Base-by-base conservation (phyloP, 2,797 vertebrate species). In the Neopelma chrysocephalum region DNA sequence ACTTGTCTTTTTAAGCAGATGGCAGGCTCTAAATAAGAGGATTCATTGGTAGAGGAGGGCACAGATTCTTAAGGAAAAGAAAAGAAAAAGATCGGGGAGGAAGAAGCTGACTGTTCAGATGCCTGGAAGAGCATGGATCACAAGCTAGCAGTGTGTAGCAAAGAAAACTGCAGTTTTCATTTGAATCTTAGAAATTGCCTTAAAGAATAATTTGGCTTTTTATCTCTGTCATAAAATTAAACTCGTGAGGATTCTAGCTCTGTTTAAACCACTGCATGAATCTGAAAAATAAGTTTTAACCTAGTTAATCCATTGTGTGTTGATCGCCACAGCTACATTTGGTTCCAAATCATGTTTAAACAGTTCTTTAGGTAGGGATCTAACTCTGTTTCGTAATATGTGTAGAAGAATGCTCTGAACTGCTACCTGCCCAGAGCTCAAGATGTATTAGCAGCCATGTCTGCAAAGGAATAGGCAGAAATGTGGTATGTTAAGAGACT, bases 1-100 rank as follows among this genome's bases (percentile, higher is more conserved):
- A 68, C 38, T 57, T 75, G 68, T 58, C 43, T 90, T 87, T 91
- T 90, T 88, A 83, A 95, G 76, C 82, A 95, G 87, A 81, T 95
- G 85, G 84, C 58, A 64, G 38, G 34, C 17, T 85, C 22, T 81
- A 82, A 89, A 81, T 85, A 68, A 89, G 89, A 82, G 87, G 65
- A 88, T 64, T 94, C 76, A 68, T 50, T 65, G 73, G 34, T 38
- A 53, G 38, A 87, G 65, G 34, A 89, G 53, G 29, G 71, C 81
- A 85, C 36, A 89, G 23, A 87, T 84, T 62, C 76, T 82, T 75
- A 78, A 68, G 6, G 2, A 15, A 62, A 66, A 34, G 27, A 43
- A 65, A 82, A 43, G 57, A 27, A 76, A 34, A 66, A 32, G 12
- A 17, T 45, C 34, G 32, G 23, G 11, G 51, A 79, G 82, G n/a